Conservation (phyloP, 1,140 invertebrate species). For the Sweltsa coloradensis region DNA sequence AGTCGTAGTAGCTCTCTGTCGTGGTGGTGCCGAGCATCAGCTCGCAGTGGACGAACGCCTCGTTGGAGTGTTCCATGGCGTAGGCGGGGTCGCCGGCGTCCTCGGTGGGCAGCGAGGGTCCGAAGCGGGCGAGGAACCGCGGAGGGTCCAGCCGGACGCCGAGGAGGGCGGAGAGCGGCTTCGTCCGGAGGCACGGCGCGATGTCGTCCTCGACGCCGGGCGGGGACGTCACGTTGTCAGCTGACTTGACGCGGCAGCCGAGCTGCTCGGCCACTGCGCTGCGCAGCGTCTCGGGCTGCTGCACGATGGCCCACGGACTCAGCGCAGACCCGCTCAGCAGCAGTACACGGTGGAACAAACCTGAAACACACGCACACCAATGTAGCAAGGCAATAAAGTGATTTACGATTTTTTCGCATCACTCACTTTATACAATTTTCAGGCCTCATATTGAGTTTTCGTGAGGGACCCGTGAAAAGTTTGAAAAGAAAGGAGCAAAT, state of each 20-base stretch:
- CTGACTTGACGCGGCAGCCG: constrained; percentile 35
- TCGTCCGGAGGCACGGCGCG: constrained; percentile 35
- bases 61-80: constrained; percentile 51
- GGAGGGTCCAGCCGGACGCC: constrained; percentile 43
- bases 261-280: constrained; percentile 57
- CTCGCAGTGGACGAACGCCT: constrained; percentile 53
- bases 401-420: too few species aligned
- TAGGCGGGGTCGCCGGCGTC: constrained; percentile 41
- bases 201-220: constrained; percentile 30
- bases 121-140: constrained; percentile 38
- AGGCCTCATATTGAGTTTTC: too few species aligned
- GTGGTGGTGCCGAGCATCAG: constrained; percentile 56
- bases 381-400: not conserved
- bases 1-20: constrained; percentile 62
- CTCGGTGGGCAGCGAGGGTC: constrained; percentile 52
- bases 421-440: too few species aligned
- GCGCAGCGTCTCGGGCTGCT: constrained; percentile 57
- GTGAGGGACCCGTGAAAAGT: too few species aligned
- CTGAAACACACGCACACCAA: constrained; percentile 34
- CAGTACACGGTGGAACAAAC: constrained; percentile 71
- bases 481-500: too few species aligned
- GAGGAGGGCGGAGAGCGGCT: constrained; percentile 45
- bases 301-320: constrained; percentile 66
- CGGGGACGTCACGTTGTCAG: constrained; percentile 22
- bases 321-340: constrained; percentile 79